Evolutionary conservation across 2,113 vertebrate species (phyloP), one percentile per base, ranked within the genome.

Genomic region (Protobothrops mucrosquamatus): DNA sequence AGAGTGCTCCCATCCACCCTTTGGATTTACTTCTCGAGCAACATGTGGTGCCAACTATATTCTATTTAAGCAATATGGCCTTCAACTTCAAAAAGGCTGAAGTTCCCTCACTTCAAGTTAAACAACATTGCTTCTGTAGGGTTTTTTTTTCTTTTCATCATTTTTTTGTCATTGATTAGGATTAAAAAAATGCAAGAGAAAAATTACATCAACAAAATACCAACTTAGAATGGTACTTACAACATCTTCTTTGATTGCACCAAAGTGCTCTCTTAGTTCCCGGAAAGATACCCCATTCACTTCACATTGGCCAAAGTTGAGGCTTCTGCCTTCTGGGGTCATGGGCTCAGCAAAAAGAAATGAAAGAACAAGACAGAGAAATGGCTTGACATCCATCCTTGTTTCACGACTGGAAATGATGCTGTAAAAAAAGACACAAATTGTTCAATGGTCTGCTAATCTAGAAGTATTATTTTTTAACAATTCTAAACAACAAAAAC

Each of bases 191-290:
- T 81, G 1, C n/a, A 81, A 81, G 15, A 39, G 5, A 81, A 81
- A 74, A 20, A 81, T 81, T 39, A 18, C n/a, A 20, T 39, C 18
- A 23, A 54, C n/a, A 46, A 61, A 18, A 92, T 15, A 39, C 20
- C 8, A 43, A 85, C 20, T 64, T 46, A 23, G 10, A 55, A 15
- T 22, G 43, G n/a, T 86, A 95, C 94, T 96, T 92, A 96, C 95
- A 57, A 95, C 87, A 9, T 85, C 14, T 85, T 64, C 88, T 89
- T 39, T 94, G 29, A 96, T 93, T 43, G 86, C 86, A 51, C 39
- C 87, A 92, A 95, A 96, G 55, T 95, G 39, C 10, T 92, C 88
- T 57, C 39, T 93, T 86, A 95, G 48, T 57, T 95, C 94, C 8
- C 22, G 64, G 29, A 96, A 69, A 85, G 94, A 93, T 11, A 92